Evolutionary conservation across 64 coral and sea anemone genomes (phyloP), one percentile per base, ranked within the genome.

Genomic region (Stichodactyla mertensii): DNA sequence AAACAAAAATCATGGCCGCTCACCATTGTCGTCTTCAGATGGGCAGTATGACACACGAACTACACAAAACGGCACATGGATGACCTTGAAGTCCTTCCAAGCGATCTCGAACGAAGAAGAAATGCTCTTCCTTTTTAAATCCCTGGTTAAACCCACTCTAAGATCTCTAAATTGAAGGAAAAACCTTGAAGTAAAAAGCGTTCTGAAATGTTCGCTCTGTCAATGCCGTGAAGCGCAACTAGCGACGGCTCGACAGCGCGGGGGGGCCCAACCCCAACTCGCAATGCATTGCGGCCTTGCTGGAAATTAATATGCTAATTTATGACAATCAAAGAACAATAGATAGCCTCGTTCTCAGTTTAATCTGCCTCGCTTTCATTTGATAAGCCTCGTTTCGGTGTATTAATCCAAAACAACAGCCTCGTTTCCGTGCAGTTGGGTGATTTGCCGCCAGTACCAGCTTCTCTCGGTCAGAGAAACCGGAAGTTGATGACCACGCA

Each of bases 1-100:
- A 94, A 99, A 95, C 93, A 99, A 99, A 98, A 99, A 99, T 99
- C 97, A 99, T 99, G 93, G 97, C 97, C 86, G 93, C 93, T 99
- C 93, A 99, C 97, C 97, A 99, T 99, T 99, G 93, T 99, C 97
- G 93, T 99, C 82, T 87, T 96, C 90, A 96, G 85, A 93, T 83
- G 86, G 91, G 89, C 91, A 96, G 92, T 96, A 96, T 96, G 94
- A 93, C 84, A 96, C 90, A 96, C 94, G 91, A 93, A 97, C 92
- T 85, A 87, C 91, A 93, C 80, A 97, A 97, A 97, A 93, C 83
- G 89, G 88, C 54, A 86, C 82, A 97, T 84, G 86, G 62, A 77
- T 85, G 85, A 83, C 83, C 82, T 89, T 85, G 64, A 86, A 89
- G 82, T 84, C 84, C 89, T 82, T 93, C 70, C 82, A 82, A 87